These are phyloP conservation scores for Stenolophus ochropezus DNA, from an alignment of 2,888 invertebrate genomes.

Conservation along the genomic window DNA sequence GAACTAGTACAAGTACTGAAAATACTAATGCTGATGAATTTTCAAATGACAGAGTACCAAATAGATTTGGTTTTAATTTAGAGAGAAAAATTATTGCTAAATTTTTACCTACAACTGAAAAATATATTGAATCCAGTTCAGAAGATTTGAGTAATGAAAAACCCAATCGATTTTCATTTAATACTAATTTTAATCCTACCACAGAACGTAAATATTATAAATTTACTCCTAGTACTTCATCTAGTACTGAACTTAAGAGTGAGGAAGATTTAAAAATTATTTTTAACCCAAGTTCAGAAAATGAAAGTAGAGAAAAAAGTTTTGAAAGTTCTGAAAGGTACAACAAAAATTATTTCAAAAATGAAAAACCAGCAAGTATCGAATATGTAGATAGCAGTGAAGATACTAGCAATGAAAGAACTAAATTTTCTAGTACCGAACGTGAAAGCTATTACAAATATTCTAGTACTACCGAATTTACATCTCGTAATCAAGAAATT, in stretches of 20 bases:
- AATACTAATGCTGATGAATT: neutral
- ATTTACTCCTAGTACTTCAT: neutral
- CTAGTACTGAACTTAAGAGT: neutral
- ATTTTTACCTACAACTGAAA: neutral
- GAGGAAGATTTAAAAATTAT: neutral
- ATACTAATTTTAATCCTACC: neutral
- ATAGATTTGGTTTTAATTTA: neutral
- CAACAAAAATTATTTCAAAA: neutral
- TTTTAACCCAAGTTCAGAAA: neutral
- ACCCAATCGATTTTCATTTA: conserved; percentile 23
- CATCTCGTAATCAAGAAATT: neutral
- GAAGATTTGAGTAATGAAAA: neutral
- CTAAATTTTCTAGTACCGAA: neutral
- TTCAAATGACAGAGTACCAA: neutral
- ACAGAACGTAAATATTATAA: neutral
- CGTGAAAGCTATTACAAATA: neutral
- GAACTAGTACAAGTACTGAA: neutral
- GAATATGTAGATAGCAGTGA: neutral
- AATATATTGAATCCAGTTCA: neutral
- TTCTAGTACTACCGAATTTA: conserved; percentile 1
- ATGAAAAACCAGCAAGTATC: neutral
- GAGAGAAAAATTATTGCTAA: neutral
- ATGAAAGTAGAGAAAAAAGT: neutral
- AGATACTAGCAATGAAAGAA: neutral
- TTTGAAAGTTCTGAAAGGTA: no score